Conservation (phyloP, 2,113 vertebrate species). For the Mormyrus iriodes region DNA sequence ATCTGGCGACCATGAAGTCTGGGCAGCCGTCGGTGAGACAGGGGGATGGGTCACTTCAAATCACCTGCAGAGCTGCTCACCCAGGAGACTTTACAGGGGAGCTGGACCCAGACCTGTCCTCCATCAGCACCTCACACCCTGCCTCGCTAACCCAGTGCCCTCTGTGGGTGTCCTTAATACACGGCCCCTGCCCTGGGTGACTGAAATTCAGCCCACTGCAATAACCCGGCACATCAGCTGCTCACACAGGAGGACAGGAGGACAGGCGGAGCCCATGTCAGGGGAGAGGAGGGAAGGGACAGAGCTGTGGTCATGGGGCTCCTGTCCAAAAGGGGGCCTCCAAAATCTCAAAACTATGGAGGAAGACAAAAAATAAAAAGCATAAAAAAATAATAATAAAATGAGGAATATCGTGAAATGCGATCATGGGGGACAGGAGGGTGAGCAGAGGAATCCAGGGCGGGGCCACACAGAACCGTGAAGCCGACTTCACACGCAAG, state of each 20-base stretch:
- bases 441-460: not conserved
- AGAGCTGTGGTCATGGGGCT: not conserved
- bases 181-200: not conserved
- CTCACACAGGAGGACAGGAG: not conserved
- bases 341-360: not conserved
- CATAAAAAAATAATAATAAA: not conserved
- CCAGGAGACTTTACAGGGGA: not conserved
- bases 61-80: slow-evolving; percentile 11
- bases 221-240: not conserved
- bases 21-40: not conserved
- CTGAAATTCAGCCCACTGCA: not conserved
- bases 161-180: not conserved
- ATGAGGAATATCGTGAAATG: not conserved
- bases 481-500: slow-evolving; percentile 27
- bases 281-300: not conserved
- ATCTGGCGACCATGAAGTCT: slow-evolving; percentile 8
- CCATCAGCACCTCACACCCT: not conserved
- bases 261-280: no score
- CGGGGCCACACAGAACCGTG: not conserved
- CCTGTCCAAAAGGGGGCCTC: not conserved
- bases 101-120: not conserved
- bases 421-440: not conserved
- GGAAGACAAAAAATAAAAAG: not conserved
- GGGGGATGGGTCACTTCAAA: slow-evolving; percentile 16
- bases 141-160: not conserved